These are phyloP conservation scores for Phaenicophaeus curvirostris DNA, from an alignment of 2,797 vertebrate genomes.

Conservation along the genomic window DNA sequence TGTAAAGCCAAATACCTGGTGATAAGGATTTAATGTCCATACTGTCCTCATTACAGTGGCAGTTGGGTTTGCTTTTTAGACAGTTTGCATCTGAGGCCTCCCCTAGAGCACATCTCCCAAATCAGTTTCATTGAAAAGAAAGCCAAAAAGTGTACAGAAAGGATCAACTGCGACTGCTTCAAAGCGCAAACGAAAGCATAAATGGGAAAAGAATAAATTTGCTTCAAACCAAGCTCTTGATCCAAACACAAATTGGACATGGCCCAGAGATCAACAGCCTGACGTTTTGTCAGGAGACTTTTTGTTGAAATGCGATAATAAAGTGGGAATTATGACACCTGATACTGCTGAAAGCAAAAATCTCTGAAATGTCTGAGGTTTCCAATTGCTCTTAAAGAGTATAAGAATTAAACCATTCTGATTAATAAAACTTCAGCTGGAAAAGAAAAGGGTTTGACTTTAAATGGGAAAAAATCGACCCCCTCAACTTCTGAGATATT, in stretches of 20 bases:
- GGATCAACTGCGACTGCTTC: background rate
- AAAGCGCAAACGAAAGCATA: background rate
- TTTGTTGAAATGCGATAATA: background rate
- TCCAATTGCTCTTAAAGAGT: background rate
- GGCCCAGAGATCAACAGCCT: background rate
- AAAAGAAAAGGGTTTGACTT: background rate
- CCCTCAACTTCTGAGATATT: background rate
- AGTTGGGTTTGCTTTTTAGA: background rate
- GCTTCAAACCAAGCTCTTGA: background rate
- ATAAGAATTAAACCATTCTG: background rate
- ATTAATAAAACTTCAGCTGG: background rate
- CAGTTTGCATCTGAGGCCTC: background rate
- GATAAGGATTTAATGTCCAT: background rate
- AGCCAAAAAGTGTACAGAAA: background rate
- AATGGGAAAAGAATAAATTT: background rate
- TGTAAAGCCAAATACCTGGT: background rate
- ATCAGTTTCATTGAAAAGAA: background rate
- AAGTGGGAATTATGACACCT: background rate
- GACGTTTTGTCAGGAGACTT: background rate
- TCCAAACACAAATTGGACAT: background rate
- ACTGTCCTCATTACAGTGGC: background rate
- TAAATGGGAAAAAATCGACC: fast-evolving
- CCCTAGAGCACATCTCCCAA: background rate
- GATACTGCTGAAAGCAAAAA: background rate
- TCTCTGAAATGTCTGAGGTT: background rate